Base-by-base conservation (phyloP, 2,797 vertebrate species). In the Margarornis squamiger region DNA sequence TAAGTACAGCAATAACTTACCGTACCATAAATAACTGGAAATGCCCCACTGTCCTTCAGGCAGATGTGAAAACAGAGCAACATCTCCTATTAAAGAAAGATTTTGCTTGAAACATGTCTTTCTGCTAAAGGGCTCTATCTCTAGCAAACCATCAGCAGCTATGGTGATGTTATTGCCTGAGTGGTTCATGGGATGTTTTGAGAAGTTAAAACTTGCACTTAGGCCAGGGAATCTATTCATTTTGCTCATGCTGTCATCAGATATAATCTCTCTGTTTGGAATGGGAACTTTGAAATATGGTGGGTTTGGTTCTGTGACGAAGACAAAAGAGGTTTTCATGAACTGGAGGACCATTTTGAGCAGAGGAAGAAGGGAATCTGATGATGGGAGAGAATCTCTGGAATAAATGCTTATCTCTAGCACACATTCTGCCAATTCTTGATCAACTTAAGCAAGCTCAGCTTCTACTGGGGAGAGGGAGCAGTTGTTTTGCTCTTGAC, bases 301-400 rank as follows among this genome's bases (percentile, higher is more conserved):
- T 51, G 38, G 2, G 46, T 93, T 81, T 1, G 1, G 26, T 80
- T 54, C 57, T 30, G 13, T 49, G 61, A 49, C 49, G 80, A 91
- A 94, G 51, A 87, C 74, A 92, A 92, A 90, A 83, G 80, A 65
- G 55, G 8, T 93, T 92, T 75, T 79, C 14, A 7, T 73, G n/a
- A 36, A 38, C 71, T 87, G 71, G 49, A 90, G 38, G 19, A 86
- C 67, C 16, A 51, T 80, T 93, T 46, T 73, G 71, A 86, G 11
- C 43, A 57, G 68, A 91, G 62, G 62, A 90, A 88, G 95, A 88
- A 24, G 21, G 67, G 38, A 95, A 54, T 16, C 27, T 80, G n/a
- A 34, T 51, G 61, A 86, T 74, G 65, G 49, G 30, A 86, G 7
- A 36, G 70, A 84, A 19, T 3, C 36, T 74, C 73, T 79, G 30